Conservation (phyloP, 1,140 invertebrate species). For the Triops longicaudatus region DNA sequence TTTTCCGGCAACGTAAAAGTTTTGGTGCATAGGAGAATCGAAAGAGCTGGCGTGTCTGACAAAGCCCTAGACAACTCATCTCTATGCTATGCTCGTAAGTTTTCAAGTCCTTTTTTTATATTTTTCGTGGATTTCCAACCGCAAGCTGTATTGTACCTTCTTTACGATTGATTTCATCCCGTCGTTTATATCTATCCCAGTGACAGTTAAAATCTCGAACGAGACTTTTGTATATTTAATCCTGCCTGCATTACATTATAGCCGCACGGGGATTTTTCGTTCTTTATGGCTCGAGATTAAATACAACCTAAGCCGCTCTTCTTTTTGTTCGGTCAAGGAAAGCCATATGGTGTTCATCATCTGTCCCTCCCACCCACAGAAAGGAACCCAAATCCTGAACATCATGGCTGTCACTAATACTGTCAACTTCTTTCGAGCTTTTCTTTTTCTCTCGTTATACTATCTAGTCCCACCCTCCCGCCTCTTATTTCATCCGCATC, state of each 20-base stretch:
- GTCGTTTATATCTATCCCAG: not conserved
- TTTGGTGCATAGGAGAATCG: not conserved
- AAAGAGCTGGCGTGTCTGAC: not conserved
- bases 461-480: not conserved
- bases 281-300: not conserved
- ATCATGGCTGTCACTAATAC: constrained; percentile 12
- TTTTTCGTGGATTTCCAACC: not conserved
- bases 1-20: not conserved
- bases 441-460: not conserved
- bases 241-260: constrained; percentile 8
- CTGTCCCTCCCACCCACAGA: not conserved
- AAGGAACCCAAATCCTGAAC: constrained; percentile 2
- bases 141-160: not conserved
- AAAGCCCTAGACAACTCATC: not conserved
- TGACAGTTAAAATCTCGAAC: not conserved
- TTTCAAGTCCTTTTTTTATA: not conserved
- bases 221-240: not conserved
- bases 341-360: constrained; percentile 11
- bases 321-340: not conserved
- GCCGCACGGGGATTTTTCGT: not conserved
- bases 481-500: not conserved
- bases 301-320: not conserved
- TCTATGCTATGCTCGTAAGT: constrained; percentile 11
- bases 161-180: not conserved
- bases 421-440: not conserved